These are phyloP conservation scores for Thecocarcelia acutangulata DNA, from an alignment of 2,888 invertebrate species.

Conservation along the genomic window DNA sequence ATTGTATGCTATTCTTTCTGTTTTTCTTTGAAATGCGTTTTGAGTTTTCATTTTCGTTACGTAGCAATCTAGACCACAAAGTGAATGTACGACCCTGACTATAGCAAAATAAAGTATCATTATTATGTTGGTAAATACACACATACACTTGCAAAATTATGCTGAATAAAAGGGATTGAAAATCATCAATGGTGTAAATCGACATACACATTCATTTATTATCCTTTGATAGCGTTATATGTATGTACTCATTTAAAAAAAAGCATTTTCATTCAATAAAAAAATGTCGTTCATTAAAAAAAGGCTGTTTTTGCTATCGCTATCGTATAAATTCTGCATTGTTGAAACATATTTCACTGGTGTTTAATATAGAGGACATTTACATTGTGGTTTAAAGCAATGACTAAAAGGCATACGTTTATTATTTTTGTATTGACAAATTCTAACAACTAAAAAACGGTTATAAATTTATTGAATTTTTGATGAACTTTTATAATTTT, in stretches of 20 bases:
- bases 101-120: constrained; percentile 13
- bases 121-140: neutral
- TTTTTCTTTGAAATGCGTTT: neutral
- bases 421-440: too few relatives aligned
- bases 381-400: too few relatives aligned
- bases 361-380: too few relatives aligned
- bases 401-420: too few relatives aligned
- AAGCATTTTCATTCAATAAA: neutral
- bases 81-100: constrained; percentile 66
- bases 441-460: too few relatives aligned
- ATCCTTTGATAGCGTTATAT: too few relatives aligned
- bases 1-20: constrained; percentile 13
- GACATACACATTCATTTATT: neutral
- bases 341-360: too few relatives aligned
- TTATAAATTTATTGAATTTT: too few relatives aligned
- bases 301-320: too few relatives aligned
- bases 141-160: neutral
- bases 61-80: constrained; percentile 46
- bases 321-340: neutral
- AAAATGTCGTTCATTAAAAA: constrained; percentile 14
- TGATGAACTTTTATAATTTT: too few relatives aligned
- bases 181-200: constrained; percentile 42
- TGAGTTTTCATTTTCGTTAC: constrained; percentile 13
- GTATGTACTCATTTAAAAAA: neutral
- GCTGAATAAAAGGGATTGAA: constrained; percentile 28